Percentiles rank a stretch among this genome's conserved stretches.
phyloP scores from a whole-genome alignment of 2,797 vertebrate species.

The Phylloscopus collybita region DNA sequence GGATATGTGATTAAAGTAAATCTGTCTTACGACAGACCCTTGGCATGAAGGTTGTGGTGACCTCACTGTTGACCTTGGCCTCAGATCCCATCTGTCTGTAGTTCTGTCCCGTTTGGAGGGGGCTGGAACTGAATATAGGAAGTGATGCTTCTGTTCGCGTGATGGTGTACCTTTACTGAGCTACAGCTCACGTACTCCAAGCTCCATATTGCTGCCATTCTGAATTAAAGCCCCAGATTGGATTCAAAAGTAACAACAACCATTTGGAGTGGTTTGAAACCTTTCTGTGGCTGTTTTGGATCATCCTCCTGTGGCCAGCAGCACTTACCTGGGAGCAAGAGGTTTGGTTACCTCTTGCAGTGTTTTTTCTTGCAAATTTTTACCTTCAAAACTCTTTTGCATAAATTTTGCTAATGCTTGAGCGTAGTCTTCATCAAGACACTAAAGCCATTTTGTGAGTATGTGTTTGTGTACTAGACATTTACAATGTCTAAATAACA shows the following conservation, averaged over 20 bases:
- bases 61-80: conserved; percentile 14
- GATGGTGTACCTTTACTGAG: neutral
- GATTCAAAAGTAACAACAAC: neutral
- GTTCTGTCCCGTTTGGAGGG: neutral
- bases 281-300: neutral
- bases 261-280: neutral
- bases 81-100: neutral
- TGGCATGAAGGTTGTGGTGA: neutral
- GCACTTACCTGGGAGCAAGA: neutral
- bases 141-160: neutral
- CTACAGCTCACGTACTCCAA: neutral
- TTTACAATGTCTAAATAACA: neutral
- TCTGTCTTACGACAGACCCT: neutral
- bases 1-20: neutral
- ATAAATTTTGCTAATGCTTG: neutral
- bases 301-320: neutral
- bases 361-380: neutral
- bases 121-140: neutral
- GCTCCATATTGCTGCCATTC: neutral
- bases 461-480: neutral
- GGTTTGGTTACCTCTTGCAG: neutral
- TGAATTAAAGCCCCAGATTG: neutral
- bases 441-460: neutral
- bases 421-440: neutral
- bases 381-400: neutral